phyloP scores from a whole-genome alignment of 2,888 invertebrate species.

The Ophraella communa region DNA sequence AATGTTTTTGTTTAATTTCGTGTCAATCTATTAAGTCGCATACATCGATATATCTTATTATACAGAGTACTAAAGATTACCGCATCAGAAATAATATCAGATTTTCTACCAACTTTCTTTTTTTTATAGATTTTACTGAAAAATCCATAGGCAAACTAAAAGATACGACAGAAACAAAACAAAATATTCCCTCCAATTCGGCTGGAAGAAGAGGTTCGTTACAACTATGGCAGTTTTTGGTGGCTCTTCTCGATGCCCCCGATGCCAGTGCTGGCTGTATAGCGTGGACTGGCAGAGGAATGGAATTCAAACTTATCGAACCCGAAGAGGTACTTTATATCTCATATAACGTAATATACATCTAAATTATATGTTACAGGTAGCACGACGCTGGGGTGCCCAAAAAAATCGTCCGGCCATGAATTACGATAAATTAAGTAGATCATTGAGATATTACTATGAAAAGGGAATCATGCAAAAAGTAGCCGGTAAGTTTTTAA shows the following conservation, averaged over 20 bases:
- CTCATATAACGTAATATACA: neutral
- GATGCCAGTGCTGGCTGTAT: conserved; percentile 78
- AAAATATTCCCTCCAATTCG: conserved; percentile 43
- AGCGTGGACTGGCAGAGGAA: conserved; percentile 93
- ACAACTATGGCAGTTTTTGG: conserved; percentile 95
- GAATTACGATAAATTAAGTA: conserved; percentile 95
- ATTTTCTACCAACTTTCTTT: no score
- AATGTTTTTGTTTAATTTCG: conserved; percentile 16
- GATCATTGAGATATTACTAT: conserved; percentile 94
- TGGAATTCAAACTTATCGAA: conserved; percentile 95
- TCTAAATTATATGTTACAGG: conserved; percentile 63
- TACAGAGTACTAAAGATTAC: no score
- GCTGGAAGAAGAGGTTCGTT: conserved; percentile 76
- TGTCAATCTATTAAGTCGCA: neutral
- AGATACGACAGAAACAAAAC: conserved; percentile 44
- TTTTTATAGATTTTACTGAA: conserved; percentile 41
- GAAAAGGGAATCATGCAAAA: conserved; percentile 99
- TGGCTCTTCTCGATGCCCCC: conserved; percentile 77
- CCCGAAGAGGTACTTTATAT: conserved; percentile 80
- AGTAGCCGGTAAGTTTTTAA: conserved; percentile 78
- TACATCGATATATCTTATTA: neutral
- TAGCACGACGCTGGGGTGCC: conserved; percentile 93
- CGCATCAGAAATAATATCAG: no score
- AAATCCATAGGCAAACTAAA: conserved; percentile 45
- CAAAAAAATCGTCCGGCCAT: conserved; percentile 97